Conservation (phyloP, 64 coral and sea anemone species). For the Hydrozoanthus tunicans region DNA sequence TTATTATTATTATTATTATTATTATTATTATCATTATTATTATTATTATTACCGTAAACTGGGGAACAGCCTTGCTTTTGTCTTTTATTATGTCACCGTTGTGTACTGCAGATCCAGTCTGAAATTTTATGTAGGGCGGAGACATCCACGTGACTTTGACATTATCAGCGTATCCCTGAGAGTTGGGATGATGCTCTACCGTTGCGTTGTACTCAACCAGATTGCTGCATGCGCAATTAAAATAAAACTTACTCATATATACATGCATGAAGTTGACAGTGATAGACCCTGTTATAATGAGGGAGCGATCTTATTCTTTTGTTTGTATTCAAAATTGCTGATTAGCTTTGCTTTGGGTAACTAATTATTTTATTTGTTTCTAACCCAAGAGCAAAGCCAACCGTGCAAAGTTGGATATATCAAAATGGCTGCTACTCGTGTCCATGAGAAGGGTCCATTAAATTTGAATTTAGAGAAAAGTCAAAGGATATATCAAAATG, state of each 20-base stretch:
- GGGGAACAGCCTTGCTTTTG: not conserved
- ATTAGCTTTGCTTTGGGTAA: too few species aligned
- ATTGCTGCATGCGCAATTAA: conserved; percentile 33
- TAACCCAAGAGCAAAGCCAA: too few species aligned
- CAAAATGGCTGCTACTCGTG: too few species aligned
- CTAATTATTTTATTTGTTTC: too few species aligned
- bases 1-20: not conserved
- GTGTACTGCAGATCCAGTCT: not conserved
- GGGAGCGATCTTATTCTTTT: too few species aligned
- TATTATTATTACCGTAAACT: conserved; percentile 12
- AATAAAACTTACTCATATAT: not conserved
- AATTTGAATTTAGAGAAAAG: too few species aligned
- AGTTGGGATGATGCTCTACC: conserved; percentile 59
- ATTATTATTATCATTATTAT: not conserved
- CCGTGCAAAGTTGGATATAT: too few species aligned
- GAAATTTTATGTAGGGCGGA: conserved; percentile 69
- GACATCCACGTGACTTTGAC: conserved; percentile 88
- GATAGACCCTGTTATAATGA: too few species aligned
- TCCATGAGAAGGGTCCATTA: too few species aligned
- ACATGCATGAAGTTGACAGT: not conserved
- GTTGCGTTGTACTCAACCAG: conserved; percentile 78
- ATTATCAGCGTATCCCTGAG: conserved; percentile 66
- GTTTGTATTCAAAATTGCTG: too few species aligned
- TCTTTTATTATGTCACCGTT: not conserved
- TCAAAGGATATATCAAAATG: too few species aligned